Base-by-base conservation (phyloP, 2,888 invertebrate species). In the Baronia brevicornis region DNA sequence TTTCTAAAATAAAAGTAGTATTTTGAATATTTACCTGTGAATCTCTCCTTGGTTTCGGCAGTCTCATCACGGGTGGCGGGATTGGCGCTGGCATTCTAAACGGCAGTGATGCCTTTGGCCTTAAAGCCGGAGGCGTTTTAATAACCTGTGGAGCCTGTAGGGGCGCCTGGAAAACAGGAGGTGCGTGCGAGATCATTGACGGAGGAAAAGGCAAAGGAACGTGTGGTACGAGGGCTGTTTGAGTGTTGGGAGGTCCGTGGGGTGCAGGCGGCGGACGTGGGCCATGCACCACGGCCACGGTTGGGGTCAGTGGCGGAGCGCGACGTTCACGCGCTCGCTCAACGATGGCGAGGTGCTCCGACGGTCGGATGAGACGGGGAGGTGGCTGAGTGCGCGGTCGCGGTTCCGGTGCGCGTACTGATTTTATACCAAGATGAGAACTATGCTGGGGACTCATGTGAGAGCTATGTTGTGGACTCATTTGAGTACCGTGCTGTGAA, bases 311-410 rank as follows among this genome's bases (percentile, higher is more conserved):
- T 2, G 63, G 73, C 3, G 61, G 68, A 38, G 67, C 51, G 26
- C 69, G 61, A 41, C 69, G 70, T 50, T 66, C 38, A 21, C 44
- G 33, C 7, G 52, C 45, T 31, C 45, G 44, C 38, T 52, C 55
- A 27, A 54, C 54, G 27, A 55, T 48, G 33, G 54, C 80, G 30
- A 80, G 65, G 51, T 80, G 80, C 44, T 80, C 80, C 12, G 80
- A 79, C 5, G 80, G 80, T 4, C 80, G 63, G 47, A 79, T 79
- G 39, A 79, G 67, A 28, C 80, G 73, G 29, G 78, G 78, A 1
- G 71, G 70, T 6, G 66, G 51, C 22, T 48, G 43, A 3, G 61
- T 56, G 30, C 73, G 69, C 46, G 70, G 68, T 20, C 68, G 65
- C 38, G 70, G 67, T 45, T 75, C 75, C 28, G 75, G 70, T 22